Conservation (phyloP, 2,888 invertebrate genomes). For the Melanophora roralis region DNA sequence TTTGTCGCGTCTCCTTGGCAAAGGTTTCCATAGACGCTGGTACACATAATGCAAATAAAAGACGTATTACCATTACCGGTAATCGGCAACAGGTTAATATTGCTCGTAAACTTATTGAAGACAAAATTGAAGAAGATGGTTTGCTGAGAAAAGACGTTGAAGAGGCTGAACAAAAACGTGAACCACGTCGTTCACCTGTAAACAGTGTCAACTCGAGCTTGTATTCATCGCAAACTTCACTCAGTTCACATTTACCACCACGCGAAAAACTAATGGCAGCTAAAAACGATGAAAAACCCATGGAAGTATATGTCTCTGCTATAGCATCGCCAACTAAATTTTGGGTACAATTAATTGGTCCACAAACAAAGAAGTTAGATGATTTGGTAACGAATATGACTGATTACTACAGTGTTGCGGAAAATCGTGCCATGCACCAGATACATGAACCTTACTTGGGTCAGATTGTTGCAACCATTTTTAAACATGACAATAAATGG, state of each 20-base stretch:
- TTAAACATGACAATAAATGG: conserved; percentile 90
- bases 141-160: conserved; percentile 78
- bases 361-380: conserved; percentile 86
- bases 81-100: conserved; percentile 85
- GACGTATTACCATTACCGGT: conserved; percentile 80
- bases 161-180: conserved; percentile 77
- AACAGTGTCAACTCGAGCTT: conserved; percentile 74
- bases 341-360: conserved; percentile 91
- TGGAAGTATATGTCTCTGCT: conserved; percentile 92
- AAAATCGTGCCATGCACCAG: conserved; percentile 81
- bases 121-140: conserved; percentile 81
- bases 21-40: conserved; percentile 82
- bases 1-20: conserved; percentile 85
- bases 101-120: conserved; percentile 85
- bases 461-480: conserved; percentile 90
- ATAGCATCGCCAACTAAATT: conserved; percentile 88
- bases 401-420: conserved; percentile 83
- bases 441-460: conserved; percentile 82
- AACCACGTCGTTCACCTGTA: conserved; percentile 78
- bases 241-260: conserved; percentile 72
- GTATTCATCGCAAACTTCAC: conserved; percentile 75
- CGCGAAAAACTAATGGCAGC: conserved; percentile 74
- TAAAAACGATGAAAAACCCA: conserved; percentile 79
- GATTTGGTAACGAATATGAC: conserved; percentile 90
- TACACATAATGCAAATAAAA: conserved; percentile 69